phyloP scores from a whole-genome alignment of 2,888 invertebrate genomes.

The Parapristionchus giblindavisi region DNA sequence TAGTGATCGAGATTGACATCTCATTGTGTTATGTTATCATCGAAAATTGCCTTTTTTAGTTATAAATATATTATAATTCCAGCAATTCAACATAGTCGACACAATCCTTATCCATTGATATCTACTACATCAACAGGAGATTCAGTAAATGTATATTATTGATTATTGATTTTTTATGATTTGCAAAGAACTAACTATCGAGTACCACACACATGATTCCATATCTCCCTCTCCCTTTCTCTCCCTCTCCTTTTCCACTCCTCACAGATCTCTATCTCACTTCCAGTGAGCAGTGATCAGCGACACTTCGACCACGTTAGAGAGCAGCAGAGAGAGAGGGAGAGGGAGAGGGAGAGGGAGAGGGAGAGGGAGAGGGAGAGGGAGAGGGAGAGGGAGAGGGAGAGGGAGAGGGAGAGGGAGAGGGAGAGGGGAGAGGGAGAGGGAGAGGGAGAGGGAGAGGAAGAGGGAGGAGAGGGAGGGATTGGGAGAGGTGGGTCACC shows the following conservation, averaged over 20 bases:
- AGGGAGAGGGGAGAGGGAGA: not conserved
- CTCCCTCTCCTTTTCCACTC: not conserved
- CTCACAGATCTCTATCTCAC: too few species aligned
- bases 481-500: not conserved
- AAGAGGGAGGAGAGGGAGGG: not conserved
- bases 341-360: too few species aligned
- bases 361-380: too few species aligned
- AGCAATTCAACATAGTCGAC: constrained; percentile 22
- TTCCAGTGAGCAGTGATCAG: not conserved
- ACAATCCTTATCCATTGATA: not conserved
- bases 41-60: not conserved
- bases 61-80: not conserved
- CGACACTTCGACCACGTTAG: not conserved
- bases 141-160: not conserved
- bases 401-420: not conserved
- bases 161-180: not conserved
- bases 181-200: not conserved
- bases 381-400: not conserved
- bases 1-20: too few species aligned
- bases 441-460: not conserved
- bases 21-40: not conserved
- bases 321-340: not conserved
- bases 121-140: constrained; percentile 4
- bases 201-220: not conserved
- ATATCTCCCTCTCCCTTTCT: not conserved